Base-by-base conservation (phyloP, 2,888 invertebrate species). In the Microchrysa polita region DNA sequence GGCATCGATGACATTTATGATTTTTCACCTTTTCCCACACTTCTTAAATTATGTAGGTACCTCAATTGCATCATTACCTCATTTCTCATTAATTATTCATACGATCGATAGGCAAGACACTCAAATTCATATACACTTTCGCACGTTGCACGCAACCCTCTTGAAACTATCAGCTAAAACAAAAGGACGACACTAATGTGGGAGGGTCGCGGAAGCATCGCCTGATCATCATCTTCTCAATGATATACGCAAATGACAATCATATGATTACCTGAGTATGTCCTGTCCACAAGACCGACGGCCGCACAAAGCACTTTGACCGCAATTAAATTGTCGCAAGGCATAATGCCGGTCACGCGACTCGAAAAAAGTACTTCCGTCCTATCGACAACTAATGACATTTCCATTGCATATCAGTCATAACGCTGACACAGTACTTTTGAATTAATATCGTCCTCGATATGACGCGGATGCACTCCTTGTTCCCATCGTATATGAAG, bases 271-370 rank as follows among this genome's bases (percentile, higher is more conserved):
- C 65, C 48, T 61, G 61, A 18, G n/a, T 57, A 20, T 20, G 27
- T 34, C 27, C 27, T 48, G 48, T 48, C 48, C 48, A 4, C 12
- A 48, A n/a, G 69, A 20, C 69, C 40, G 5, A 55, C 55, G 69
- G 18, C 69, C 40, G 27, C 27, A 34, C 7, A 34, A 67, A 34
- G 40, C 40, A 34, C 53, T 55, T 55, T 69, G 55, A 57, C 73
- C 72, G 73, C 69, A 75, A 75, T 75, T 75, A 75, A 44, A 63
- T 67, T 75, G 75, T 75, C 73, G 60, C 57, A 44, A 18, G 59
- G 75, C 73, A 75, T 67, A 75, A 75, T 75, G 75, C 60, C 67
- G 63, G 75, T 75, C 75, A 75, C 75, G 75, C 73, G 75, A 73
- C 60, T 69, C 14, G 14, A 72, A 73, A 57, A 53, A 69, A 75